Base-by-base conservation (phyloP, 2,797 vertebrate species). In the Potorous gilbertii region DNA sequence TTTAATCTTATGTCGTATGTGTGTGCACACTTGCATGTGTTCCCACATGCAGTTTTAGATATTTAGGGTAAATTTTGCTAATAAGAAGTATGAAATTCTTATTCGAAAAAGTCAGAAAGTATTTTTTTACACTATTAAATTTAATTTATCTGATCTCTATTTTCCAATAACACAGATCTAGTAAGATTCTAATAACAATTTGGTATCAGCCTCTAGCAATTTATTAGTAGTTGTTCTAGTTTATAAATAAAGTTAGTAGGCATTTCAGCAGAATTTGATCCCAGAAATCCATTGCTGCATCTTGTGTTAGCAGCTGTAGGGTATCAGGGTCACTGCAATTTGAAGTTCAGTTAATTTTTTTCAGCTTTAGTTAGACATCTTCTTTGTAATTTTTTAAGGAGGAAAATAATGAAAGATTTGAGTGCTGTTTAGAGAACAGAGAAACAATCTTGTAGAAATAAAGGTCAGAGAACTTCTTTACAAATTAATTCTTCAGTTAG, bases 361-460 rank as follows among this genome's bases (percentile, higher is more conserved):
- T 96, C 95, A 96, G 94, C 96, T 98, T 97, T 96, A 96, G 96
- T 98, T 95, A 97, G 94, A 97, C 96, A 55, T 97, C 56, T 96
- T 96, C 94, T 57, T 97, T 96, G 91, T 24, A 56, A 52, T 96
- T 96, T 93, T 90, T 90, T 90, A 52, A 54, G 74, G 74, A 87
- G 24, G 9, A 50, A 50, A 28, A 50, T 21, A 18, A 92, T 94
- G 56, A 59, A 57, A 96, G 95, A 97, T 96, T 57, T 96, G 92
- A 94, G 96, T 90, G 66, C 91, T 91, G 56, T 95, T 96, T 54
- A 31, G 95, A 90, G 93, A 87, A 24, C 92, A 54, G 91, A 95
- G 93, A 93, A 54, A 52, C 46, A 10, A 3, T 24, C 87, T 46
- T 90, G 24, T 90, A 62, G 59, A 62, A 34, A 62, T 62, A 62